Conservation (phyloP, 1,140 invertebrate genomes). For the Dermatophagoides farinae region DNA sequence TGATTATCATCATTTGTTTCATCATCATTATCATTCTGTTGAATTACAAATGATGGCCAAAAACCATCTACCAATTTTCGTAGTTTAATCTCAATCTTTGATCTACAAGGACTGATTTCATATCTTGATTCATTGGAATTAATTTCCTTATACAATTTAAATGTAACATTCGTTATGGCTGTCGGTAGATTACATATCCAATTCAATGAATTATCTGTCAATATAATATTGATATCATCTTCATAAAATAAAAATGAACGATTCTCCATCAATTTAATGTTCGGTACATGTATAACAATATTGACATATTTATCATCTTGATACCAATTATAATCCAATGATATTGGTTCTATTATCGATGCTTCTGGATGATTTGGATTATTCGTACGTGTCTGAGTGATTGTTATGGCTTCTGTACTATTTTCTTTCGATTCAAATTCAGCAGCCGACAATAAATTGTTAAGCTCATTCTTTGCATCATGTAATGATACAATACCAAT, state of each 20-base stretch:
- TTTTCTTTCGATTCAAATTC: neutral
- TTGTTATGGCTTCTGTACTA: neutral
- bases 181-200: conserved; percentile 5
- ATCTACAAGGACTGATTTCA: conserved; percentile 1
- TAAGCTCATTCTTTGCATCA: conserved; percentile 1
- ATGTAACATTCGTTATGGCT: conserved; percentile 3
- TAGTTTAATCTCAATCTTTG: conserved; percentile 6
- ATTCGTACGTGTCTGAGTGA: neutral
- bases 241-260: conserved; percentile 4
- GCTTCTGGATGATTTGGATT: neutral
- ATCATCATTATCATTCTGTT: neutral
- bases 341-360: neutral
- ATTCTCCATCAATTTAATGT: conserved; percentile 3
- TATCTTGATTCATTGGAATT: neutral
- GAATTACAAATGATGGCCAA: neutral
- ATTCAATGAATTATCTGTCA: conserved; percentile 5
- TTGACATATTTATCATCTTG: conserved; percentile 9
- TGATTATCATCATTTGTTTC: neutral
- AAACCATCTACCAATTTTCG: neutral
- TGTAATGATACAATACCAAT: conserved; percentile 6
- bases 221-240: conserved; percentile 12
- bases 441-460: neutral
- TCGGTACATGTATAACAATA: conserved; percentile 7
- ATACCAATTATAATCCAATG: conserved; percentile 13
- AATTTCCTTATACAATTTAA: conserved; percentile 9